Conservation (phyloP, 2,888 invertebrate species). For the Chymomyza caudatula region DNA sequence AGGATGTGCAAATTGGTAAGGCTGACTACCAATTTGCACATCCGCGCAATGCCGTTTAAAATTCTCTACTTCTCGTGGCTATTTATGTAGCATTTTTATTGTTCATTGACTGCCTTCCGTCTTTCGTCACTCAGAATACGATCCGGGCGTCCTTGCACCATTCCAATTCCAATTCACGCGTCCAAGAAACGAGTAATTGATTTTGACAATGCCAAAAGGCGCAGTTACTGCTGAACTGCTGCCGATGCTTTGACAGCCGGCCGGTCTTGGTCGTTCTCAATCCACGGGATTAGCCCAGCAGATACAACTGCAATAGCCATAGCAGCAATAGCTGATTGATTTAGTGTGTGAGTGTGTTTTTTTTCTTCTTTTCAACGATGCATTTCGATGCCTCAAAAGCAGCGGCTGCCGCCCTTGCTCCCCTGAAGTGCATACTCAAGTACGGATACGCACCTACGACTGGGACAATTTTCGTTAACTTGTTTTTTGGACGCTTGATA, state of each 20-base stretch:
- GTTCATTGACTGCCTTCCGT: slow-evolving; percentile 6
- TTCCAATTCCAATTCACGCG: slow-evolving; percentile 58
- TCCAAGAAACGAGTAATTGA: slow-evolving; percentile 60
- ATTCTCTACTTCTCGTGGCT: not conserved
- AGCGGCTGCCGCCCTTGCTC: slow-evolving; percentile 12
- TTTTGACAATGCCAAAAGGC: slow-evolving; percentile 55
- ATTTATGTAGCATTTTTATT: slow-evolving; percentile 16
- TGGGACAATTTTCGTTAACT: slow-evolving; percentile 54
- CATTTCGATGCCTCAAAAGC: slow-evolving; percentile 9
- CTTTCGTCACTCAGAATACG: slow-evolving; percentile 23
- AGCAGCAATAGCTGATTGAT: slow-evolving; percentile 42
- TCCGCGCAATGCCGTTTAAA: not conserved
- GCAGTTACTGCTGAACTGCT: not conserved
- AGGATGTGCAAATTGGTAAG: no score
- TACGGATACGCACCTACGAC: slow-evolving; percentile 18
- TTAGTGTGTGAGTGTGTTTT: slow-evolving; percentile 7
- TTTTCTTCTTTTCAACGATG: slow-evolving; percentile 3
- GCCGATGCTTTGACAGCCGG: not conserved
- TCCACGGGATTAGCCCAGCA: slow-evolving; percentile 34
- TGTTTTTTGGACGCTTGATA: slow-evolving; percentile 50
- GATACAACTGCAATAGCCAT: no score
- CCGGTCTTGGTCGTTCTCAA: not conserved
- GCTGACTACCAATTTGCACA: no score
- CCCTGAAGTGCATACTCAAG: slow-evolving; percentile 10
- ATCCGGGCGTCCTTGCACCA: slow-evolving; percentile 19